Conservation (phyloP, 2,113 vertebrate genomes). For the Rhynchomys soricoides region DNA sequence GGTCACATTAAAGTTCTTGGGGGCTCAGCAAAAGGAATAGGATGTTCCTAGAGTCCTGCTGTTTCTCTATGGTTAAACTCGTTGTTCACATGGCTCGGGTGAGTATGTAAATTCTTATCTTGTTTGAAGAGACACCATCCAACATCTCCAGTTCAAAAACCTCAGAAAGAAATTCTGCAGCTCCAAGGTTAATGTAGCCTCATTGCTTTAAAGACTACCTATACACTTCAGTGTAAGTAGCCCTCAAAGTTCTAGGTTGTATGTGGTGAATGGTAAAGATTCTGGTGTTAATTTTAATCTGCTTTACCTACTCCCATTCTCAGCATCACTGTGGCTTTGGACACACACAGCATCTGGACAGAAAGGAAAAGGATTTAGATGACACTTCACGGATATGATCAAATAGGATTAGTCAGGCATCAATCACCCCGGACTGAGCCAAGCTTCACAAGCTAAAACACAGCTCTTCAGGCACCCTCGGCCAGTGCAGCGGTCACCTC, state of each 20-base stretch:
- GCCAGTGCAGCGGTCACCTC: background rate
- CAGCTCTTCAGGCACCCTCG: background rate
- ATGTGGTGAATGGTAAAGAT: background rate
- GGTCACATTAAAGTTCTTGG: background rate
- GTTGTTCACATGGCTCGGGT: background rate
- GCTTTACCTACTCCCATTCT: background rate
- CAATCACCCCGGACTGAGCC: background rate
- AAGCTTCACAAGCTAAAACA: background rate
- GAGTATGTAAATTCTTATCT: background rate
- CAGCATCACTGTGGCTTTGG: background rate
- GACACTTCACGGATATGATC: background rate
- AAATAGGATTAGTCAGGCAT: background rate
- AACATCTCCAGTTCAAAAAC: background rate
- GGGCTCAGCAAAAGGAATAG: background rate
- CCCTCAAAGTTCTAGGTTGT: background rate
- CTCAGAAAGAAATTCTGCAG: background rate
- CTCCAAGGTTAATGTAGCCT: background rate
- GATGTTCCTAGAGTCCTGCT: background rate
- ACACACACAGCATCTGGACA: background rate
- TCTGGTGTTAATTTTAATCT: background rate
- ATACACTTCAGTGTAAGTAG: background rate
- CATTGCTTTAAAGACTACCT: background rate
- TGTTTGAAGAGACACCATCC: background rate
- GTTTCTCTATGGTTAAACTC: background rate
- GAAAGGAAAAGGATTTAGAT: background rate